These are phyloP conservation scores for Teleopsis dalmanni DNA, from an alignment of 1,140 invertebrate species.

Conservation along the genomic window DNA sequence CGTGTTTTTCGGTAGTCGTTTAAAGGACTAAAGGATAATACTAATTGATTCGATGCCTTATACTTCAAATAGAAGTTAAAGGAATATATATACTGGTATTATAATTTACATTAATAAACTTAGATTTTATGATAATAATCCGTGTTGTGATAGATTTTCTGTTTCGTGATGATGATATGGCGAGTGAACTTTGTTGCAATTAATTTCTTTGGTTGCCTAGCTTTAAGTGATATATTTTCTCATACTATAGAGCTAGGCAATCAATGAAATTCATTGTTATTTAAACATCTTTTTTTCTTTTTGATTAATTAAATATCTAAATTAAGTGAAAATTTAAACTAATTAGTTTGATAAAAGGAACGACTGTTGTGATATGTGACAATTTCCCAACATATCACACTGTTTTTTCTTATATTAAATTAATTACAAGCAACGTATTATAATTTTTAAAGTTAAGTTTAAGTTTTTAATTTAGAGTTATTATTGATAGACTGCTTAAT, in stretches of 20 bases:
- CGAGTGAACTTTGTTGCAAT: too few species aligned
- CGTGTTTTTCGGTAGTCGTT: too few species aligned
- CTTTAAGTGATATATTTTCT: conserved; percentile 1
- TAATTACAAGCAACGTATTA: conserved; percentile 3
- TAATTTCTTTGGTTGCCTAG: conserved; percentile 3
- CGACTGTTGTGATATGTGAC: conserved; percentile 10
- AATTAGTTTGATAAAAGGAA: conserved; percentile 3
- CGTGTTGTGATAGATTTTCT: too few species aligned
- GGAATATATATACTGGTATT: too few species aligned
- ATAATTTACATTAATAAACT: too few species aligned
- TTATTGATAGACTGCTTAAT: conserved; percentile 11
- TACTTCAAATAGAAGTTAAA: too few species aligned
- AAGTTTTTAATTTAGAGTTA: conserved; percentile 15
- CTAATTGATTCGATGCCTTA: too few species aligned
- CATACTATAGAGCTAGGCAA: conserved; percentile 5
- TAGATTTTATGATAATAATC: too few species aligned
- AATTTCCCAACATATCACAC: conserved; percentile 30
- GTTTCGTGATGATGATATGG: too few species aligned
- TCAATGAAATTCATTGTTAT: neutral
- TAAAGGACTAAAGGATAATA: too few species aligned
- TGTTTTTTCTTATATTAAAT: conserved; percentile 41
- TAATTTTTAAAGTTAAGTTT: neutral
- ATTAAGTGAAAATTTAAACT: too few species aligned
- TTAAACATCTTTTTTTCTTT: neutral
- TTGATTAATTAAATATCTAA: too few species aligned